A percentile compares a stretch with the other conserved stretches of the same genome.
These are phyloP conservation scores for Notarius lentiginosus DNA, from an alignment of 2,113 vertebrate species.

Conservation along the genomic window DNA sequence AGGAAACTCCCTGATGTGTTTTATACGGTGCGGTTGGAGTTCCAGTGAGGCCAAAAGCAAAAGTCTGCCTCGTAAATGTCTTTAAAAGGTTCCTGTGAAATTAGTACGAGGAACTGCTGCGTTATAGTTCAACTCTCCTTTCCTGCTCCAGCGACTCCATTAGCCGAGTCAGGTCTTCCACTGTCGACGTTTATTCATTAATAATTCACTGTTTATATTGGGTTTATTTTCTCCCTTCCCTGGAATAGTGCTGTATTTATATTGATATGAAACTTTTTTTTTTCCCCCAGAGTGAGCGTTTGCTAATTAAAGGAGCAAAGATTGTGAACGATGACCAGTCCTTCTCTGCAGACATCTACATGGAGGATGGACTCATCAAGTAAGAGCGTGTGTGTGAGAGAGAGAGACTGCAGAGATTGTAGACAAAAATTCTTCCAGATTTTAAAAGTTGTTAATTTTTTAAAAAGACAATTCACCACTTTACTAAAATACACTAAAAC, in stretches of 20 bases:
- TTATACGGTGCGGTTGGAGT: neutral
- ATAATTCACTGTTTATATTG: neutral
- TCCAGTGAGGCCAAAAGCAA: neutral
- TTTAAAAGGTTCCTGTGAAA: slow-evolving; percentile 16
- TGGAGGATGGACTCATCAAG: slow-evolving; percentile 99
- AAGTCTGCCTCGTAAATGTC: slow-evolving; percentile 5
- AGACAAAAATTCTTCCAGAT: neutral
- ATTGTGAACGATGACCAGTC: slow-evolving; percentile 99
- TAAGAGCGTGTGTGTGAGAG: slow-evolving; percentile 67
- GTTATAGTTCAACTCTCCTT: neutral
- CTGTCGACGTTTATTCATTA: neutral
- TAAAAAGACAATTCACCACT: neutral
- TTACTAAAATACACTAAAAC: neutral
- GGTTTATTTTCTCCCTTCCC: neutral
- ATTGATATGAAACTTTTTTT: neutral
- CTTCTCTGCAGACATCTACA: slow-evolving; percentile 96
- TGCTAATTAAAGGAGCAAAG: slow-evolving; percentile 96
- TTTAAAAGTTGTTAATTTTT: neutral
- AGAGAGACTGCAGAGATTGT: neutral
- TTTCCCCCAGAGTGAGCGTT: slow-evolving; percentile 85
- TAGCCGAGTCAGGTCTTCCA: neutral
- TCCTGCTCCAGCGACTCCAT: neutral
- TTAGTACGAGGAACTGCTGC: neutral
- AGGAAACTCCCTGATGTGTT: slow-evolving; percentile 15
- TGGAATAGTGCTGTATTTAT: neutral